These are phyloP conservation scores for Antitype chi DNA, from an alignment of 2,888 invertebrate species.

Conservation along the genomic window DNA sequence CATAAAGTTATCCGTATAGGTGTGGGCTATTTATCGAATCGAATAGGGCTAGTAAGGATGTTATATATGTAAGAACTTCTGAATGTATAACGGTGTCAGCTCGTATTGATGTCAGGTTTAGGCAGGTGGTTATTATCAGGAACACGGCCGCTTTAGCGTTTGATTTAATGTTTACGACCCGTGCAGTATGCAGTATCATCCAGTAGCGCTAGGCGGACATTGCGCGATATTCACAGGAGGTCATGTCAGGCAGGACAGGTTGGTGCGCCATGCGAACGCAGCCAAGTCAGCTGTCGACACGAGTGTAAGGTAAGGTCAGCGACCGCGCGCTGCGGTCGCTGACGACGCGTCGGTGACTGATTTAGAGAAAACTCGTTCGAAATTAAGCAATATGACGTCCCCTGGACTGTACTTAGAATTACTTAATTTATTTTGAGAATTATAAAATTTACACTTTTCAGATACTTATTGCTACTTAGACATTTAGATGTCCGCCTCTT, in stretches of 20 bases:
- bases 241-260: slow-evolving; percentile 72
- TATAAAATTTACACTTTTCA: slow-evolving; percentile 87
- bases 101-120: slow-evolving; percentile 84
- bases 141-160: slow-evolving; percentile 83
- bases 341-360: slow-evolving; percentile 89
- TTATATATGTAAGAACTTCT: slow-evolving; percentile 86
- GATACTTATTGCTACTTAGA: slow-evolving; percentile 87
- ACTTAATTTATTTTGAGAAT: slow-evolving; percentile 90
- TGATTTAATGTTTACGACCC: slow-evolving; percentile 84
- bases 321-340: slow-evolving; percentile 69
- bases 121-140: slow-evolving; percentile 88
- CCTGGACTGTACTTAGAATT: slow-evolving; percentile 90
- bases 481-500: slow-evolving; percentile 89
- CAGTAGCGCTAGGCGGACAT: slow-evolving; percentile 78
- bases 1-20: slow-evolving; percentile 85
- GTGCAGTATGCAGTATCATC: slow-evolving; percentile 78
- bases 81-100: slow-evolving; percentile 85
- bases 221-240: slow-evolving; percentile 71
- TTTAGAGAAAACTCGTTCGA: slow-evolving; percentile 85
- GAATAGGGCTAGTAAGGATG: slow-evolving; percentile 84
- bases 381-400: slow-evolving; percentile 87
- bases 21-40: slow-evolving; percentile 89
- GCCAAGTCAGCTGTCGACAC: slow-evolving; percentile 80
- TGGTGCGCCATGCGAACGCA: slow-evolving; percentile 76
- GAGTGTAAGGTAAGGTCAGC: slow-evolving; percentile 78